A percentile compares a stretch with the other conserved stretches of the same genome.
Conservation (phyloP, 2,113 vertebrate species). For the Hiodon tergisus region DNA sequence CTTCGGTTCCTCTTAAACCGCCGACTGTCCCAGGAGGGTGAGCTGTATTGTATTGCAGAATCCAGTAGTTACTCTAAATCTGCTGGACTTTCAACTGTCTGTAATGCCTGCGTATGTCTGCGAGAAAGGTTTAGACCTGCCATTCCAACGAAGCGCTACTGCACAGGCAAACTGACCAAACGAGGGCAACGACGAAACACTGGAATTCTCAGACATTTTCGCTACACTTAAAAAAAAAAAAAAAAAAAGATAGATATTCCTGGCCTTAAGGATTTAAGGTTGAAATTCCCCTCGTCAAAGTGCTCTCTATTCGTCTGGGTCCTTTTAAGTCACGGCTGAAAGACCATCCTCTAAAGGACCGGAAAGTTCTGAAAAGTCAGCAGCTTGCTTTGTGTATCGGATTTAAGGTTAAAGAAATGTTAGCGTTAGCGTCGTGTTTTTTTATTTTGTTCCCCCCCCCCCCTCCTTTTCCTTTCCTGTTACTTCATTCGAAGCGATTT, state of each 20-base stretch:
- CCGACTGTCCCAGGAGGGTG: neutral
- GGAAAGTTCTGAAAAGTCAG: too few species aligned
- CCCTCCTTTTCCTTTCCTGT: neutral
- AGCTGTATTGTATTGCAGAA: neutral
- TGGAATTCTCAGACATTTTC: neutral
- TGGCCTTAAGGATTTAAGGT: too few species aligned
- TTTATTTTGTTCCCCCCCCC: neutral
- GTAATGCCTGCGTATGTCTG: neutral
- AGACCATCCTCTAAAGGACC: too few species aligned
- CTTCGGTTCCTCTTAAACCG: neutral
- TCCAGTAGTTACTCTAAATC: neutral
- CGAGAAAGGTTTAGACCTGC: neutral
- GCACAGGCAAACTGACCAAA: neutral
- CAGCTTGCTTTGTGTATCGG: neutral
- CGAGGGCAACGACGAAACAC: neutral
- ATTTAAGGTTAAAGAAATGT: neutral
- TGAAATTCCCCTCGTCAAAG: neutral
- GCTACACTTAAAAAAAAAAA: neutral
- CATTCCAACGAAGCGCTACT: neutral
- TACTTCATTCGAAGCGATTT: too few species aligned
- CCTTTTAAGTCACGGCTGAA: neutral
- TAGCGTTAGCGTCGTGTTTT: neutral
- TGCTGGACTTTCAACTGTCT: neutral
- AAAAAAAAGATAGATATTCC: neutral
- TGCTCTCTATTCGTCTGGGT: neutral